These are phyloP conservation scores for Protosalanx chinensis DNA, from an alignment of 2,797 vertebrate genomes.

Conservation along the genomic window DNA sequence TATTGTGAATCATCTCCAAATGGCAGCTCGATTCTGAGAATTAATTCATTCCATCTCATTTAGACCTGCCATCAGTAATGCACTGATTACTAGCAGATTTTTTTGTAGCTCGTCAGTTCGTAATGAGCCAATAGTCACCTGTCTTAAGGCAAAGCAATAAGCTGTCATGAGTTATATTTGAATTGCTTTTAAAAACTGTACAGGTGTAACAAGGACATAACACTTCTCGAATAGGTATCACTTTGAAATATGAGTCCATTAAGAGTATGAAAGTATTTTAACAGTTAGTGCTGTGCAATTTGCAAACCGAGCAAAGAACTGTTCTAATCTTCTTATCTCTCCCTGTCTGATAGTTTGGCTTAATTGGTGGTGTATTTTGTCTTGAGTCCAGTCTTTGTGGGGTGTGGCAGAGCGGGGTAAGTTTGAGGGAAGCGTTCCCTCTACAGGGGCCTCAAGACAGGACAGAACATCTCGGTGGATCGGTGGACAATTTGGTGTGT, in stretches of 20 bases:
- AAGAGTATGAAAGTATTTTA: conserved; percentile 13
- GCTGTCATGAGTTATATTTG: conserved; percentile 19
- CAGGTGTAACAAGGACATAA: conserved; percentile 2
- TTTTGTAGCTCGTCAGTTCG: conserved; percentile 12
- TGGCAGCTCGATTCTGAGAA: conserved; percentile 21
- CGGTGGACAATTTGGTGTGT: conserved; percentile 46
- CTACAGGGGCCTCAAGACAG: conserved; percentile 34
- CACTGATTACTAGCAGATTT: conserved; percentile 22
- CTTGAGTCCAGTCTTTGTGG: conserved; percentile 21
- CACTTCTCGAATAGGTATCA: too few species aligned
- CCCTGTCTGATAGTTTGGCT: background rate
- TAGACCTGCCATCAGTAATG: conserved; percentile 25
- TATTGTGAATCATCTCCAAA: conserved; percentile 22
- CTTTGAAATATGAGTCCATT: conserved; percentile 3
- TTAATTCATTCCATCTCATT: conserved; percentile 31
- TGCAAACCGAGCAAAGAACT: conserved; percentile 20
- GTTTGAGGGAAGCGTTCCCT: conserved; percentile 32
- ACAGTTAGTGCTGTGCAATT: conserved; percentile 4
- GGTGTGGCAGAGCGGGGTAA: conserved; percentile 19
- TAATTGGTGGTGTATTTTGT: conserved; percentile 17
- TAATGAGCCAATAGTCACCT: conserved; percentile 12
- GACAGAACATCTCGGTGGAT: conserved; percentile 50
- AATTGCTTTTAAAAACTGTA: too few species aligned
- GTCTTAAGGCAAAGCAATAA: conserved; percentile 17
- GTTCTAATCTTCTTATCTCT: background rate